phyloP scores from a whole-genome alignment of 2,113 vertebrate species.

The Erpornis zantholeuca region DNA sequence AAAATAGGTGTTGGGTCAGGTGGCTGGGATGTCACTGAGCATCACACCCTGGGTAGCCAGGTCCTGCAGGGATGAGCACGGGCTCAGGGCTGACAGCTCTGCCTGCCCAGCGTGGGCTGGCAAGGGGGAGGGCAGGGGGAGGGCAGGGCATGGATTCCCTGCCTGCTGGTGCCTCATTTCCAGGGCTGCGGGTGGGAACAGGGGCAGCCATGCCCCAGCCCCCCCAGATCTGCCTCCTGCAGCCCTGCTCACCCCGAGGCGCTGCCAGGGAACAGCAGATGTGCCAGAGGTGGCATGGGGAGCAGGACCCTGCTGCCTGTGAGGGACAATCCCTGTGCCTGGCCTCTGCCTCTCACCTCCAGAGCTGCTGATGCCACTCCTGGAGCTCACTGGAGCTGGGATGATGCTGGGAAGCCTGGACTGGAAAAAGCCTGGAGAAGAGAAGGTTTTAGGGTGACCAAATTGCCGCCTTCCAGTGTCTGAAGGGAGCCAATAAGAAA shows the following conservation, averaged over 20 bases:
- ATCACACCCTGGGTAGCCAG: neutral
- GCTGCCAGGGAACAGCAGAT: neutral
- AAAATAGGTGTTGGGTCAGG: neutral
- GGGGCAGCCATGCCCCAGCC: neutral
- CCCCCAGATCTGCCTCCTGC: accelerated
- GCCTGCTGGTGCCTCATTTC: neutral
- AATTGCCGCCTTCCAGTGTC: neutral
- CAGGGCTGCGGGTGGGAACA: neutral
- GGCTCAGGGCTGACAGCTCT: neutral
- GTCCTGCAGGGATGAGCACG: neutral
- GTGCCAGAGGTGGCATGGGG: neutral
- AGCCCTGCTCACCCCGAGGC: neutral
- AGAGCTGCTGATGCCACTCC: neutral
- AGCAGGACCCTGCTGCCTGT: neutral
- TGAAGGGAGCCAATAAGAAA: neutral
- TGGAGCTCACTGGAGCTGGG: neutral
- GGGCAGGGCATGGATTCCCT: neutral
- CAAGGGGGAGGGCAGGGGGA: neutral
- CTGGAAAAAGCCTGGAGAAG: neutral
- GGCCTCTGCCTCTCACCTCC: neutral
- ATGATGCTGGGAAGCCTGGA: neutral
- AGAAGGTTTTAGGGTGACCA: neutral
- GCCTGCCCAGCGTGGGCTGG: neutral
- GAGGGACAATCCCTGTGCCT: neutral
- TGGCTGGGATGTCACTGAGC: neutral